Percentiles rank a stretch among this genome's conserved stretches.
phyloP scores from a whole-genome alignment of 2,113 vertebrate genomes.

The Antechinus flavipes region DNA sequence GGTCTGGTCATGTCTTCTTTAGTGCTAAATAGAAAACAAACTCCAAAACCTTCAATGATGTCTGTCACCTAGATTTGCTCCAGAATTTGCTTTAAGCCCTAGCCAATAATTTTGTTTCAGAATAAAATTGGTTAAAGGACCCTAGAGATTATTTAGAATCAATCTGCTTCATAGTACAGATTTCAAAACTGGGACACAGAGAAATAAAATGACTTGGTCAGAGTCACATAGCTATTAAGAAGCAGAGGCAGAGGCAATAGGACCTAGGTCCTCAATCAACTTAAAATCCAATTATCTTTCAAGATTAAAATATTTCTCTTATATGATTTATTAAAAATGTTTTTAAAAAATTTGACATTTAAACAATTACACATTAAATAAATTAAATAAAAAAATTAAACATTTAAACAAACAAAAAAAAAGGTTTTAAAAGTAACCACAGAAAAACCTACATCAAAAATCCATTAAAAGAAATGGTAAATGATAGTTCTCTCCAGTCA shows the following conservation, averaged over 20 bases:
- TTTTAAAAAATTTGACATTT: no score
- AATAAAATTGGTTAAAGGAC: neutral
- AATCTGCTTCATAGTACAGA: neutral
- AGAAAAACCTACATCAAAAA: neutral
- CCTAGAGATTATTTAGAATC: neutral
- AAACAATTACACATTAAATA: no score
- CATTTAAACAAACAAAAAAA: neutral
- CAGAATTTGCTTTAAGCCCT: conserved; percentile 13
- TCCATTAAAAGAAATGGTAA: neutral
- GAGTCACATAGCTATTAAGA: neutral
- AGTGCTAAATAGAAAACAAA: neutral
- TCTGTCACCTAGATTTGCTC: neutral
- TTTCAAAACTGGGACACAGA: neutral
- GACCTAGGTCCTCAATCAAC: neutral
- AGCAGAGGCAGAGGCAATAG: neutral
- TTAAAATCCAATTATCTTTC: neutral
- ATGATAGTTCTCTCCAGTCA: neutral
- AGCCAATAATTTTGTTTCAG: conserved; percentile 16
- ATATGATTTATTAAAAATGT: neutral
- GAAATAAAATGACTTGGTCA: neutral
- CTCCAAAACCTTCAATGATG: neutral
- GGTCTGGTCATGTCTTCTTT: neutral
- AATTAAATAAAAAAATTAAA: no score
- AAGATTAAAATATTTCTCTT: neutral
- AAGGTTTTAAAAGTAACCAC: neutral